These are phyloP conservation scores for Carassius carassius DNA, from an alignment of 2,113 vertebrate species.

Conservation along the genomic window DNA sequence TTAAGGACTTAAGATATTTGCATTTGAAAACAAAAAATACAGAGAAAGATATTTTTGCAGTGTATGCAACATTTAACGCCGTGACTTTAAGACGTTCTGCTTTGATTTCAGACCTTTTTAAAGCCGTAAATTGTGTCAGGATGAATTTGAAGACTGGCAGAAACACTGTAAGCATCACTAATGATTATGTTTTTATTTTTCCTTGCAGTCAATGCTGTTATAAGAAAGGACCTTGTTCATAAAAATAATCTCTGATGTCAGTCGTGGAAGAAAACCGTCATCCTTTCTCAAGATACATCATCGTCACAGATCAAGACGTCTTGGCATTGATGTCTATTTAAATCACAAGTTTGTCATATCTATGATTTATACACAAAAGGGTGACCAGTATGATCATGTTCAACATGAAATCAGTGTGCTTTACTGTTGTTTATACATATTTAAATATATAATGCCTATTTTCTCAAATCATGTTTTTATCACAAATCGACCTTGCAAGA, in stretches of 20 bases:
- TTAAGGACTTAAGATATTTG: too few species aligned
- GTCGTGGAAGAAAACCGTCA: not conserved
- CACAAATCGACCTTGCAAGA: not conserved
- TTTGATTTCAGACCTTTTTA: too few species aligned
- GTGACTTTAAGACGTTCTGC: too few species aligned
- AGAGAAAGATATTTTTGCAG: too few species aligned
- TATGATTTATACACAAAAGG: not conserved
- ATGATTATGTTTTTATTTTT: constrained; percentile 48
- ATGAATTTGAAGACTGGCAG: not conserved
- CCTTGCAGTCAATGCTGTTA: constrained; percentile 94
- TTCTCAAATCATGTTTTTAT: constrained; percentile 5
- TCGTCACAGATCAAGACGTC: not conserved
- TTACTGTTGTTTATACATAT: not conserved
- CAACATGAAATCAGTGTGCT: not conserved
- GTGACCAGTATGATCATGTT: not conserved
- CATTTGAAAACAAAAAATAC: too few species aligned
- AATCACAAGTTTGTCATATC: constrained; percentile 41
- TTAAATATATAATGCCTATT: constrained; percentile 1
- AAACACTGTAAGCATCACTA: not conserved
- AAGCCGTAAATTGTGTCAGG: too few species aligned
- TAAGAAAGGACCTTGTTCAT: constrained; percentile 91
- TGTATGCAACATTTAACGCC: too few species aligned
- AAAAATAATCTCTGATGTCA: constrained; percentile 79
- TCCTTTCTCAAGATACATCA: constrained; percentile 45
- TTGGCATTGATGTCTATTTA: constrained; percentile 2